Evolutionary conservation across 1,140 invertebrate species (phyloP).

Genomic region (Probaryconus sp.): DNA sequence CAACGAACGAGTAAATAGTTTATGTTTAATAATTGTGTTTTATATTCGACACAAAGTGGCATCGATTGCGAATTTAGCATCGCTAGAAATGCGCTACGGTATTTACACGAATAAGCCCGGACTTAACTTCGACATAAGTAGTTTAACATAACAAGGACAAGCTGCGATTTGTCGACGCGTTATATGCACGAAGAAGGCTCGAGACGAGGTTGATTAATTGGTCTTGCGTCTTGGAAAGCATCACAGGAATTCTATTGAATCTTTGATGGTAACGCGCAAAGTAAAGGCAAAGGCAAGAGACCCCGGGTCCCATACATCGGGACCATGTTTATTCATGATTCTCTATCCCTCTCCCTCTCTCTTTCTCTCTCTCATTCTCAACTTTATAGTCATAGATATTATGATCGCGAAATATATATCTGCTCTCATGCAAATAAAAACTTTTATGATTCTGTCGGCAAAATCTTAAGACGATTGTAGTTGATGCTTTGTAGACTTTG

Average conservation of each 20-base stretch:
- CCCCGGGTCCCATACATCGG: not conserved
- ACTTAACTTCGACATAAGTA: constrained; percentile 32
- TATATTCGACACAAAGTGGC: constrained; percentile 6
- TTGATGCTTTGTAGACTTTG: no score
- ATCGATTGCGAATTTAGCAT: constrained; percentile 31
- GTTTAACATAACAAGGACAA: constrained; percentile 34
- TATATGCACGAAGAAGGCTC: not conserved
- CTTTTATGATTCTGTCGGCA: not conserved
- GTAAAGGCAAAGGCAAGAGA: no score
- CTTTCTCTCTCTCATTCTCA: no score
- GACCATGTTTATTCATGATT: constrained; percentile 29
- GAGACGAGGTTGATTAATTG: constrained; percentile 23
- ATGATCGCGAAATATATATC: constrained; percentile 31
- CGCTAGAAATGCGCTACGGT: constrained; percentile 8
- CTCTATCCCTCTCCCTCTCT: no score
- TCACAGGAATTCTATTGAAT: not conserved
- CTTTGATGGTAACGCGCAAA: no score
- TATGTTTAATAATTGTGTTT: not conserved
- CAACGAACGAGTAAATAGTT: no score
- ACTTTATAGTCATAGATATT: constrained; percentile 19
- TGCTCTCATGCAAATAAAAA: constrained; percentile 13
- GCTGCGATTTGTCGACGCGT: constrained; percentile 5
- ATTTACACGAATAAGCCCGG: constrained; percentile 28
- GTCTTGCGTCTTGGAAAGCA: not conserved
- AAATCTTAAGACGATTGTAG: no score